phyloP scores from a whole-genome alignment of 2,797 vertebrate species.

The Psittacula derbiana region DNA sequence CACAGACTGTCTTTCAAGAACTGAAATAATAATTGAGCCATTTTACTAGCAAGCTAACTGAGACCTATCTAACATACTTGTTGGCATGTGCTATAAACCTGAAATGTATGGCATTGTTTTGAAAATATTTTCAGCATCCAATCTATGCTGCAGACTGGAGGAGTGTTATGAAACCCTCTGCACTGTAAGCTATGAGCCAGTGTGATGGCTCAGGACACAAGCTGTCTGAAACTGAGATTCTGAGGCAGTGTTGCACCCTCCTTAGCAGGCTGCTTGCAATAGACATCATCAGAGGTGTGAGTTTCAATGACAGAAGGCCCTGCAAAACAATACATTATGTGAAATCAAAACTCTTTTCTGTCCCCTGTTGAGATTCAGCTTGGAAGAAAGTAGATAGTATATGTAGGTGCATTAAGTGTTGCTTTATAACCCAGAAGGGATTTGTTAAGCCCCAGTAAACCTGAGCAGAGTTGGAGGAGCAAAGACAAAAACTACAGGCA shows the following conservation, averaged over 20 bases:
- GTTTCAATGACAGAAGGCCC: background rate
- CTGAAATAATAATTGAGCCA: background rate
- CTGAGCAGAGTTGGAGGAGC: background rate
- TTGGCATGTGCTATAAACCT: background rate
- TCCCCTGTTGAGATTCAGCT: background rate
- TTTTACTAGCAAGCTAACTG: background rate
- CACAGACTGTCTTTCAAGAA: background rate
- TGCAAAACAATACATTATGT: background rate
- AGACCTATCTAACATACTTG: background rate
- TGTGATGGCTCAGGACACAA: background rate
- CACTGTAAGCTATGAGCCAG: background rate
- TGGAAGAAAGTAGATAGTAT: background rate
- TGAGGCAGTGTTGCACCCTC: background rate
- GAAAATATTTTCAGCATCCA: background rate
- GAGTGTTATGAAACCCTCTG: background rate
- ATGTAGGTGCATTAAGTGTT: background rate
- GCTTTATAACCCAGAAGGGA: background rate
- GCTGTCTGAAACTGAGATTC: background rate
- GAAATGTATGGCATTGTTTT: background rate
- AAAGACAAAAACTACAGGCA: background rate
- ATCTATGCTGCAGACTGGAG: background rate
- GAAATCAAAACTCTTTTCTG: background rate
- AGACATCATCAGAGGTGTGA: background rate
- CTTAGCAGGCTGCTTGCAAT: background rate
- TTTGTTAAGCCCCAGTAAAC: background rate